These are phyloP conservation scores for Fragum fragum DNA, from an alignment of 2,888 invertebrate species.

Conservation along the genomic window DNA sequence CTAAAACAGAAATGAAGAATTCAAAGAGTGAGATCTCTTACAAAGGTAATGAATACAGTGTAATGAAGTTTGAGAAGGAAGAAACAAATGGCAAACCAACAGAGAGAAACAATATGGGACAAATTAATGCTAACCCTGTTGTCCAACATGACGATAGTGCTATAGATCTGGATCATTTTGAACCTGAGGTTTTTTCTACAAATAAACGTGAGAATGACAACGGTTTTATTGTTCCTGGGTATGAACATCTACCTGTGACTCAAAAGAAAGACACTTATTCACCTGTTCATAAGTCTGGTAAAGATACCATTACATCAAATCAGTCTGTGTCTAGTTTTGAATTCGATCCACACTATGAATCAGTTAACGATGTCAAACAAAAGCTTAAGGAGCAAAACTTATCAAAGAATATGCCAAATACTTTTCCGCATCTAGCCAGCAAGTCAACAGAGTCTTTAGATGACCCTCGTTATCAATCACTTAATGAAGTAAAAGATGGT, in stretches of 20 bases:
- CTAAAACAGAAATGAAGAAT: not conserved
- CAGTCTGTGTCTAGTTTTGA: slow-evolving; percentile 15
- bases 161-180: slow-evolving; percentile 53
- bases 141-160: slow-evolving; percentile 59
- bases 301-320: not conserved
- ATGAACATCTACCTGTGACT: not conserved
- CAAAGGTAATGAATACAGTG: slow-evolving; percentile 57
- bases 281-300: not conserved
- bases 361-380: slow-evolving; percentile 45
- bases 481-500: slow-evolving; percentile 41
- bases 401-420: not conserved
- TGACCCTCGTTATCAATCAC: slow-evolving; percentile 57
- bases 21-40: not conserved
- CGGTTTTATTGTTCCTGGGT: not conserved
- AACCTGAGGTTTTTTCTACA: not conserved
- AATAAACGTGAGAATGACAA: not conserved
- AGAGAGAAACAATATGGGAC: slow-evolving; percentile 9
- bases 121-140: slow-evolving; percentile 19
- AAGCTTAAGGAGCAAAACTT: not conserved
- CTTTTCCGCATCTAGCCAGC: not conserved
- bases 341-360: slow-evolving; percentile 58
- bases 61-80: slow-evolving; percentile 56
- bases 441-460: slow-evolving; percentile 34
- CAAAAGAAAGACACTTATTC: not conserved
- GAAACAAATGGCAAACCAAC: not conserved